Evolutionary conservation across 2,113 vertebrate species (phyloP).

Genomic region (Isichthys henryi): DNA sequence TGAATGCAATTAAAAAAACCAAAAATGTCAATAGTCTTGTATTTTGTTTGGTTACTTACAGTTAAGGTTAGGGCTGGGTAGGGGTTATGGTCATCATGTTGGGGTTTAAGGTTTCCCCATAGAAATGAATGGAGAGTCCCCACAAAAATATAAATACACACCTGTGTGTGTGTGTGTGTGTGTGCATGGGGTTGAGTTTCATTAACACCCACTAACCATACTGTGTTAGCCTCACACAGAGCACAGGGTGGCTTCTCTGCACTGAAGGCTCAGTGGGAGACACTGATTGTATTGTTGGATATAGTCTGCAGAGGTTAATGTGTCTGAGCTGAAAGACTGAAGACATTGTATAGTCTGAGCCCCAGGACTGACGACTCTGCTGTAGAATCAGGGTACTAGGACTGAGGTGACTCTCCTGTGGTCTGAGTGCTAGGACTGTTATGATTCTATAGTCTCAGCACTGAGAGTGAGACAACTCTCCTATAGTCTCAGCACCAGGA

Average conservation of each 20-base stretch:
- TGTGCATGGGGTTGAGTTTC: not conserved
- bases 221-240: not conserved
- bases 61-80: too few relatives aligned
- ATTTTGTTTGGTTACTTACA: too few relatives aligned
- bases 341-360: not conserved
- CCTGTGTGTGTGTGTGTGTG: too few relatives aligned
- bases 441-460: not conserved
- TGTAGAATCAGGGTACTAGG: not conserved
- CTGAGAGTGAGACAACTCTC: not conserved
- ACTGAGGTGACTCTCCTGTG: not conserved
- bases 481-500: not conserved
- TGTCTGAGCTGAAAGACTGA: not conserved
- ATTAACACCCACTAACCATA: not conserved
- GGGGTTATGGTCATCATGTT: too few relatives aligned
- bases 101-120: too few relatives aligned
- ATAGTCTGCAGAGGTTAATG: not conserved
- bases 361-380: not conserved
- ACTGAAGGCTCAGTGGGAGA: not conserved
- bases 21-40: too few relatives aligned
- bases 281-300: not conserved
- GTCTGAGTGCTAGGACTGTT: not conserved
- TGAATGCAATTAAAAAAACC: too few relatives aligned
- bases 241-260: not conserved
- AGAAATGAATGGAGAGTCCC: too few relatives aligned
- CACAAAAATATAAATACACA: too few relatives aligned